These are phyloP conservation scores for Strigamia transsilvanica DNA, from an alignment of 2,888 invertebrate genomes.

Conservation along the genomic window DNA sequence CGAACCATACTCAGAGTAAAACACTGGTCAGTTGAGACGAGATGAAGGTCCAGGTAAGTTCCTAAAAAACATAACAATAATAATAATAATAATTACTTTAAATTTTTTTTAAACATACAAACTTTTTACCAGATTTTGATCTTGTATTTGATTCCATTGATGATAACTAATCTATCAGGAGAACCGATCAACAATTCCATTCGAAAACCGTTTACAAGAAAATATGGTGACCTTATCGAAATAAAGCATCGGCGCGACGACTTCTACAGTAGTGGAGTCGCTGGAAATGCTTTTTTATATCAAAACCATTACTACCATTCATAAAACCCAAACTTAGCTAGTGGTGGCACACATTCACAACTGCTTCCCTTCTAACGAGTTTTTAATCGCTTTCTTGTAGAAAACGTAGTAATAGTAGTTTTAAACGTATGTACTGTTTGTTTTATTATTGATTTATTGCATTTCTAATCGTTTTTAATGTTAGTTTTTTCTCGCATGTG, in stretches of 20 bases:
- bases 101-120: neutral
- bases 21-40: neutral
- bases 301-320: neutral
- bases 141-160: neutral
- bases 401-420: no score
- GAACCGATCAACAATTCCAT: neutral
- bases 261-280: neutral
- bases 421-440: no score
- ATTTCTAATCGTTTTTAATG: no score
- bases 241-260: neutral
- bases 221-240: neutral
- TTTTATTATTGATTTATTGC: no score
- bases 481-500: neutral
- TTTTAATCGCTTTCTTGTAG: no score
- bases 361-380: no score
- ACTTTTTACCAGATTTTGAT: constrained; percentile 8
- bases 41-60: constrained; percentile 21
- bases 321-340: no score
- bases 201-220: neutral
- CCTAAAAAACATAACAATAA: no score
- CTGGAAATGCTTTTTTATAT: neutral
- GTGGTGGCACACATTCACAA: no score
- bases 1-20: neutral
- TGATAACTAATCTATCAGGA: neutral
- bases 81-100: no score